Base-by-base conservation (phyloP, 1,140 invertebrate genomes). In the Apis florea region DNA sequence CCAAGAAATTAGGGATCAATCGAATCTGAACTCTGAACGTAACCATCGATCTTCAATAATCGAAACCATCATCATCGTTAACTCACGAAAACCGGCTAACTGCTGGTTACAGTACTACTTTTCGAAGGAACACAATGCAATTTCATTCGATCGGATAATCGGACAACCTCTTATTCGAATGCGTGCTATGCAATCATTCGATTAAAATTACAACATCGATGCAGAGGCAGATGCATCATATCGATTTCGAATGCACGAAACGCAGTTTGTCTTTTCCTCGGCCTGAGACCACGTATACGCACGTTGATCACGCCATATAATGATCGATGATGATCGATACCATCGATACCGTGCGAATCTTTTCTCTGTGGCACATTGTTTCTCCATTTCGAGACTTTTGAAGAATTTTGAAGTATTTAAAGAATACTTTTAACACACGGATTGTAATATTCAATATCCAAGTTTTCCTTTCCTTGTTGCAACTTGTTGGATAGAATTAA, bases 181-280 rank as follows among this genome's bases (percentile, higher is more conserved):
- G 75, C 74, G 83, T 75, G 69, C 79, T 47, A 73, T 85, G 66
- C 63, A 85, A 86, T 88, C 83, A 85, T 79, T 80, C 83, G 80
- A 88, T 88, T 88, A 88, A 88, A 88, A 88, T 85, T 88, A 81
- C 83, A 73, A 68, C 79, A 73, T 77, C 68, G 79, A 69, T 40
- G 19, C 24, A 49, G 12, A 74, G 68, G 79, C 83, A 85, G 83
- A 87, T 83, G 85, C 61, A 84, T 84, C 64, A 63, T 67, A 85
- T 79, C 76, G 51, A 87, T 87, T 86, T 67, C 81, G 71, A 86
- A 83, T 85, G 64, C 75, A 80, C 73, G 73, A 86, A 59, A 47
- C 59, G 17, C n/a, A 13, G 77, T 86, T 87, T 84, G 58, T 86
- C 85, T 77, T 80, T 76, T 59, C n/a, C n/a, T n/a, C 75, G 67